A percentile compares a stretch with the other conserved stretches of the same genome.
Evolutionary conservation across 1,140 invertebrate genomes (phyloP).

Genomic region (Atopsyche davidsoni): DNA sequence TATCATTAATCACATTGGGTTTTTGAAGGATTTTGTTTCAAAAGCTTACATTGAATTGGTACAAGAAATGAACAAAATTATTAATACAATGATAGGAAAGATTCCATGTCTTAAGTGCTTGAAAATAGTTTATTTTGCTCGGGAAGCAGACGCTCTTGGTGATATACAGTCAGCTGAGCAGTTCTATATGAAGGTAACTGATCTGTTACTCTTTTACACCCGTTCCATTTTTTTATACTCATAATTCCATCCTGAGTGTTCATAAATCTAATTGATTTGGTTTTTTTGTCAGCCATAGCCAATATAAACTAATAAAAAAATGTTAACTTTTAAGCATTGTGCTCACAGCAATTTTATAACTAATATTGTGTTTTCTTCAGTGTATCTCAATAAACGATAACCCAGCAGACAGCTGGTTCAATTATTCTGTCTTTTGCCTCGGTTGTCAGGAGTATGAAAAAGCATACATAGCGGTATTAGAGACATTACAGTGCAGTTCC

Average conservation of each 20-base stretch:
- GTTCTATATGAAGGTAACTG: slow-evolving; percentile 11
- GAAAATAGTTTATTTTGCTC: slow-evolving; percentile 12
- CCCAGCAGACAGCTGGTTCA: slow-evolving; percentile 10
- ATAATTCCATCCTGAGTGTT: neutral
- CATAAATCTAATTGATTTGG: neutral
- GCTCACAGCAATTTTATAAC: neutral
- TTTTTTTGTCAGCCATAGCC: neutral
- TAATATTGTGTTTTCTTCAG: slow-evolving; percentile 5
- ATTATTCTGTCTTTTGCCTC: slow-evolving; percentile 9
- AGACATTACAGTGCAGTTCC: slow-evolving; percentile 10
- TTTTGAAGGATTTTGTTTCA: neutral
- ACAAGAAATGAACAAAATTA: slow-evolving; percentile 10
- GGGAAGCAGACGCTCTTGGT: slow-evolving; percentile 8
- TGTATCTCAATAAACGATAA: slow-evolving; percentile 6
- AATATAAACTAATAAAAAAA: neutral
- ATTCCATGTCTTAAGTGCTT: neutral
- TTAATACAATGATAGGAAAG: neutral
- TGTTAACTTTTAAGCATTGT: neutral
- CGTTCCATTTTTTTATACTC: neutral
- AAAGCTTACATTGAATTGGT: slow-evolving; percentile 13
- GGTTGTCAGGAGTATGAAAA: slow-evolving; percentile 3
- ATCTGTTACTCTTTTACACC: neutral
- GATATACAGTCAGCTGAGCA: slow-evolving; percentile 5
- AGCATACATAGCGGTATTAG: slow-evolving; percentile 7
- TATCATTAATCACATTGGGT: neutral